Evolutionary conservation across 2,797 vertebrate species (phyloP).

Genomic region (Periophthalmus magnuspinnatus): DNA sequence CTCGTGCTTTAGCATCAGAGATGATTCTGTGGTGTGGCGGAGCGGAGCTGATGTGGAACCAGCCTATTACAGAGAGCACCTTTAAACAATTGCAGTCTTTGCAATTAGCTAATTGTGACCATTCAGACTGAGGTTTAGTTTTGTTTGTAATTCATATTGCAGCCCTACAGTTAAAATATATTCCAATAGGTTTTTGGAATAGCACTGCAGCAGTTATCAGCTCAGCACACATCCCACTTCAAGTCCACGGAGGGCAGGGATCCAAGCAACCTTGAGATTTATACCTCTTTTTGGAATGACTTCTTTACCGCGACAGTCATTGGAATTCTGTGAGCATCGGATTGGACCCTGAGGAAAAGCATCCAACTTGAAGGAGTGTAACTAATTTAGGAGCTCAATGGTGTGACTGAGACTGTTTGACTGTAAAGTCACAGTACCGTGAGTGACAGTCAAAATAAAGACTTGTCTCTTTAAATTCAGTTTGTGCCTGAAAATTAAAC

Average conservation of each 20-base stretch:
- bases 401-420: background rate
- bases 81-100: too few relatives aligned
- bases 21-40: too few relatives aligned
- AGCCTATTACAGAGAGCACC: too few relatives aligned
- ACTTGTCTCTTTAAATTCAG: background rate
- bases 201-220: background rate
- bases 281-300: background rate
- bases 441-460: background rate
- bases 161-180: background rate
- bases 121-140: background rate
- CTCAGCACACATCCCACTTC: background rate
- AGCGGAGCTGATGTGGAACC: too few relatives aligned
- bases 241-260: background rate
- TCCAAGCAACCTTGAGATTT: constrained; percentile 8
- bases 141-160: background rate
- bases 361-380: background rate
- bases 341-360: constrained; percentile 1
- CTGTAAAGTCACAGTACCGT: background rate
- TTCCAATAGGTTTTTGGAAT: background rate
- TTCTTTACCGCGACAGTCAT: background rate
- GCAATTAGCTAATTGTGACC: background rate
- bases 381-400: background rate
- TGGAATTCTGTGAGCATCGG: constrained; percentile 5
- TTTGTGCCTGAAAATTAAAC: background rate
- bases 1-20: too few relatives aligned